A percentile compares a stretch with the other conserved stretches of the same genome.
These are phyloP conservation scores for Panthera leo DNA, from an alignment of 2,113 vertebrate species.

Conservation along the genomic window DNA sequence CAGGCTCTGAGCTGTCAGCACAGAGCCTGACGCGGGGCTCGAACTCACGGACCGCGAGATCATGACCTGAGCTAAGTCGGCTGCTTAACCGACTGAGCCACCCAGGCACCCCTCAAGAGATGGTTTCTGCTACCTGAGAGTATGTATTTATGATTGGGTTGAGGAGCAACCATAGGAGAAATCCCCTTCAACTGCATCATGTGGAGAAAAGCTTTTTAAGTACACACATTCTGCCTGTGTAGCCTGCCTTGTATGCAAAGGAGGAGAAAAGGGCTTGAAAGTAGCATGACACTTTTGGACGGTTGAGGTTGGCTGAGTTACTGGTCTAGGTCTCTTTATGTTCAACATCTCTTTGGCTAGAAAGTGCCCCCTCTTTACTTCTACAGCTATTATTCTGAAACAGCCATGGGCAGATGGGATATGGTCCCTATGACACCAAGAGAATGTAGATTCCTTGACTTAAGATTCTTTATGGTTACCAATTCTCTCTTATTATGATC, in stretches of 20 bases:
- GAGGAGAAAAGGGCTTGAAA: background rate
- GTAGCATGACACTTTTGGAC: background rate
- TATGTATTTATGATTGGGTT: background rate
- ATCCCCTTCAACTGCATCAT: fast-evolving
- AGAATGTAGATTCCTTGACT: background rate
- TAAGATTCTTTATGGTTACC: background rate
- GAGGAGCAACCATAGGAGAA: background rate
- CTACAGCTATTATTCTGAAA: background rate
- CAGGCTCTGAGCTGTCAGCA: too few relatives aligned
- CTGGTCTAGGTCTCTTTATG: background rate
- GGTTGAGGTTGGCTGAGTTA: background rate
- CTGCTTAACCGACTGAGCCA: too few relatives aligned
- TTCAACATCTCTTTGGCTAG: background rate
- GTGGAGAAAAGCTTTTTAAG: background rate
- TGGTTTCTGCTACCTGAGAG: background rate
- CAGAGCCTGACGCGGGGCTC: too few relatives aligned
- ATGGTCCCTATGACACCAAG: background rate
- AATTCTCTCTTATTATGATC: background rate
- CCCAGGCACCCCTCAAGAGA: background rate
- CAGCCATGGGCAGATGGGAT: background rate
- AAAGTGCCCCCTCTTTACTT: background rate
- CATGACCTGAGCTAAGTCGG: too few relatives aligned
- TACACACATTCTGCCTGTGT: fast-evolving
- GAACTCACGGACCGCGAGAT: too few relatives aligned
- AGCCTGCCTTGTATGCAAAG: background rate